A percentile compares a stretch with the other conserved stretches of the same genome.
phyloP scores from a whole-genome alignment of 2,888 invertebrate genomes.

The Cryptosula pallasiana region DNA sequence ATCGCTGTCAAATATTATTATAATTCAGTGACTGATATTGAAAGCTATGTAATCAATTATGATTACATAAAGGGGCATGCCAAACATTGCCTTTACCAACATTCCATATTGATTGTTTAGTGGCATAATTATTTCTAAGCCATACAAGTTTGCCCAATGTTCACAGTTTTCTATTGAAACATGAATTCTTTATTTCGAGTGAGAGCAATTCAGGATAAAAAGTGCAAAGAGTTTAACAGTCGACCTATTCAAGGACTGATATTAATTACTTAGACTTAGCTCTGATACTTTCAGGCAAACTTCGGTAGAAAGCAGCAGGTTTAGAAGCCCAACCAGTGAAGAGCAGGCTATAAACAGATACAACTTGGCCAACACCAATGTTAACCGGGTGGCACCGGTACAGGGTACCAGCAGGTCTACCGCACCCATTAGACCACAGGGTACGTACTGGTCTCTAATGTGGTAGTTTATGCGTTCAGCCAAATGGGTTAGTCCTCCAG shows the following conservation, averaged over 20 bases:
- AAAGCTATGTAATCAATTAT: background rate
- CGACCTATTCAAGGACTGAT: too few relatives aligned
- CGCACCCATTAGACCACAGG: background rate
- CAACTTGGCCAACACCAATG: background rate
- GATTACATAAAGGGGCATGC: background rate
- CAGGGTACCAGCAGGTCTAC: background rate
- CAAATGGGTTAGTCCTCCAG: too few relatives aligned
- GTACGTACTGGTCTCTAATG: background rate
- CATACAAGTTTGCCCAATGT: too few relatives aligned
- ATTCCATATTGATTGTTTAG: background rate
- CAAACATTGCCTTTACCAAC: background rate
- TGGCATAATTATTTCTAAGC: background rate
- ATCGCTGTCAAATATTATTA: background rate
- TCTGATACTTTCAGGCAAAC: constrained; percentile 13
- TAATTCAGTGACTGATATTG: background rate
- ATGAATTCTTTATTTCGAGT: too few relatives aligned
- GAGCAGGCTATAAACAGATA: background rate
- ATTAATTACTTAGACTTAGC: too few relatives aligned
- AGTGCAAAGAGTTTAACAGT: too few relatives aligned
- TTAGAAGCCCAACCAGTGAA: constrained; percentile 7
- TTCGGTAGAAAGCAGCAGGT: background rate
- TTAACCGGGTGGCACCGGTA: background rate
- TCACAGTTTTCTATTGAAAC: too few relatives aligned
- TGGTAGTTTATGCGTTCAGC: too few relatives aligned
- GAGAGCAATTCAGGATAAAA: too few relatives aligned